These are phyloP conservation scores for Siniperca scherzeri DNA, from an alignment of 2,797 vertebrate species.

Conservation along the genomic window DNA sequence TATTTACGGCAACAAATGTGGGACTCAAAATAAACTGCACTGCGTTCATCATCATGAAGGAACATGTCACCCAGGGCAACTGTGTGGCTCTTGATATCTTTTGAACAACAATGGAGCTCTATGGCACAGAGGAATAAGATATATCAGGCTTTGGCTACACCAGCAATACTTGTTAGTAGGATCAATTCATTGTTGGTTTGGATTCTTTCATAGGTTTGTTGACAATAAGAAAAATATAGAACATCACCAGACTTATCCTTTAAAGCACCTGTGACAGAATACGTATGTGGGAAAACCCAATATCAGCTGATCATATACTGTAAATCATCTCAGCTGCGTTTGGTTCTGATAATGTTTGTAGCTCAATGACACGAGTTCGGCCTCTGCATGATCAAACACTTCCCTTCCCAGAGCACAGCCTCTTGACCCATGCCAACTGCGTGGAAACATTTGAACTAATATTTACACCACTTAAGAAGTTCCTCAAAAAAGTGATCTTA, in stretches of 20 bases:
- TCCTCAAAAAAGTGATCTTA: conserved; percentile 62
- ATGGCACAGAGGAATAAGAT: too few species aligned
- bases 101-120: too few species aligned
- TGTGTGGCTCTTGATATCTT: too few species aligned
- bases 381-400: conserved; percentile 72
- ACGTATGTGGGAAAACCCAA: background rate
- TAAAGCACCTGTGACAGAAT: background rate
- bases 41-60: background rate
- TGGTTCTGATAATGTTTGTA: conserved; percentile 8
- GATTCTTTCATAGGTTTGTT: too few species aligned
- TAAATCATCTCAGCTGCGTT: conserved; percentile 19
- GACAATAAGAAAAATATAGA: too few species aligned
- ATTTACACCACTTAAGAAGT: conserved; percentile 88
- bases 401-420: conserved; percentile 81
- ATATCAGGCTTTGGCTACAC: too few species aligned
- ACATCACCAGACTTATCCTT: too few species aligned
- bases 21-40: background rate
- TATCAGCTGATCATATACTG: background rate
- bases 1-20: background rate
- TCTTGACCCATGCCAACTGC: conserved; percentile 82
- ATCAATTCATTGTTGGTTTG: too few species aligned
- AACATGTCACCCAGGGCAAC: background rate
- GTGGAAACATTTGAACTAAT: conserved; percentile 89
- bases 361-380: conserved; percentile 64
- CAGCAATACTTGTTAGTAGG: too few species aligned